Conservation (phyloP, 1,140 invertebrate species). For the Nixonia krombeini region DNA sequence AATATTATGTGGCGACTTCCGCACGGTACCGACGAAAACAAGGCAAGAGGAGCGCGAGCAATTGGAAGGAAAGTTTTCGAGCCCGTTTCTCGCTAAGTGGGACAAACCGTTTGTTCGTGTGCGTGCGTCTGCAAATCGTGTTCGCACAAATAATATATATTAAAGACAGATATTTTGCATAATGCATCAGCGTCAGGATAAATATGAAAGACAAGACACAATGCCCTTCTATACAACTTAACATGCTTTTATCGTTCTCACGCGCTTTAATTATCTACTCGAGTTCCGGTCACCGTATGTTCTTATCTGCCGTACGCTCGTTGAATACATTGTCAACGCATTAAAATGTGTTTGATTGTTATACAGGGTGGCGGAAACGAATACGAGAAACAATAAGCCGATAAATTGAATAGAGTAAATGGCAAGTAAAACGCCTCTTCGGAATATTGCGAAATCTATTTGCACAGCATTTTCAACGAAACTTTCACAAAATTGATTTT, state of each 20-base stretch:
- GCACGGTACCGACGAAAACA: neutral
- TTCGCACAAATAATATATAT: conserved; percentile 49
- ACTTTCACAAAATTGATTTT: too few species aligned
- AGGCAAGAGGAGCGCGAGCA: neutral
- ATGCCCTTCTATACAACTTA: conserved; percentile 39
- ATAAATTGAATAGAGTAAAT: neutral
- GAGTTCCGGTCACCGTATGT: conserved; percentile 49
- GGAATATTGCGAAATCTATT: neutral
- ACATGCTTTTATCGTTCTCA: conserved; percentile 50
- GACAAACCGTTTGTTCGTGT: conserved; percentile 23
- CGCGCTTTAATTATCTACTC: conserved; percentile 48
- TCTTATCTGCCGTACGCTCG: conserved; percentile 45
- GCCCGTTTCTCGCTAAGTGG: conserved; percentile 7
- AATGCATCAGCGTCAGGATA: conserved; percentile 41
- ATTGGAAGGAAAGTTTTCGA: too few species aligned
- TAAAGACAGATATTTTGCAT: conserved; percentile 45
- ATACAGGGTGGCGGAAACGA: conserved; percentile 21
- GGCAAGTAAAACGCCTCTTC: neutral
- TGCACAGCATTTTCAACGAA: too few species aligned
- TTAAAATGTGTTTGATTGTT: conserved; percentile 38
- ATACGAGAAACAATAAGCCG: conserved; percentile 13
- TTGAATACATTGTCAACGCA: conserved; percentile 47
- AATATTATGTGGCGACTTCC: conserved; percentile 8
- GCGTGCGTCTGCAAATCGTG: conserved; percentile 36
- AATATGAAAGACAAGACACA: conserved; percentile 46